phyloP scores from a whole-genome alignment of 2,797 vertebrate species.

The Neoniphon sammara region DNA sequence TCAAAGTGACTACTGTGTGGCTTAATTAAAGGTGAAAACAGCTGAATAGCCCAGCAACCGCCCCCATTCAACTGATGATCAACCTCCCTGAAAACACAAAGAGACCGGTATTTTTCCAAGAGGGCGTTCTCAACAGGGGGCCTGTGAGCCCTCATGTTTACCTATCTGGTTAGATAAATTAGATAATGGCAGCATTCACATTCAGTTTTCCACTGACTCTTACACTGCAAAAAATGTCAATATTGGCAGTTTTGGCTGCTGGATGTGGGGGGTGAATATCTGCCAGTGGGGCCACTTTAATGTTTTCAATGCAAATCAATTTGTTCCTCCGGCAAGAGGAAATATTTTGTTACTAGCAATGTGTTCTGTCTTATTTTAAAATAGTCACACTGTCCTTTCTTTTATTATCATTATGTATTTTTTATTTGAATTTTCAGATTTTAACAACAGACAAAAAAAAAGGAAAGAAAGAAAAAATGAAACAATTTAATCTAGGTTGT shows the following conservation, averaged over 20 bases:
- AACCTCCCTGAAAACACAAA: slow-evolving; percentile 50
- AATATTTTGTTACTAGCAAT: background rate
- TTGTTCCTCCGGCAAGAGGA: background rate
- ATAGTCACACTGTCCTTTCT: background rate
- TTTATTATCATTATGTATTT: too few relatives aligned
- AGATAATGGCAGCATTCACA: slow-evolving; percentile 15
- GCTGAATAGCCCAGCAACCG: slow-evolving; percentile 7
- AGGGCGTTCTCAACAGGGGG: slow-evolving; percentile 22
- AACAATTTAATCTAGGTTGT: too few relatives aligned
- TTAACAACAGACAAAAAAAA: too few relatives aligned
- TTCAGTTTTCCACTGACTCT: slow-evolving; percentile 24
- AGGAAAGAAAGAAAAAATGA: too few relatives aligned
- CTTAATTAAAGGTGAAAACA: slow-evolving; percentile 20
- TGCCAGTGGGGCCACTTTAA: background rate
- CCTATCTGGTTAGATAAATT: slow-evolving; percentile 36
- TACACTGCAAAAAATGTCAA: background rate
- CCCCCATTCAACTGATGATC: slow-evolving; percentile 14
- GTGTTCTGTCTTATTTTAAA: background rate
- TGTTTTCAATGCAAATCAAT: background rate
- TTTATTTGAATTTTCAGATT: too few relatives aligned
- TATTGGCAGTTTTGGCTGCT: background rate
- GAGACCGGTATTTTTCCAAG: slow-evolving; percentile 47
- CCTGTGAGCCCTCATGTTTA: slow-evolving; percentile 40
- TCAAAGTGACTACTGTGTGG: slow-evolving; percentile 15
- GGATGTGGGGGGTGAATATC: background rate